Evolutionary conservation across 2,797 vertebrate species (phyloP), one percentile per base, ranked within the genome.

Genomic region (Squalus acanthias): DNA sequence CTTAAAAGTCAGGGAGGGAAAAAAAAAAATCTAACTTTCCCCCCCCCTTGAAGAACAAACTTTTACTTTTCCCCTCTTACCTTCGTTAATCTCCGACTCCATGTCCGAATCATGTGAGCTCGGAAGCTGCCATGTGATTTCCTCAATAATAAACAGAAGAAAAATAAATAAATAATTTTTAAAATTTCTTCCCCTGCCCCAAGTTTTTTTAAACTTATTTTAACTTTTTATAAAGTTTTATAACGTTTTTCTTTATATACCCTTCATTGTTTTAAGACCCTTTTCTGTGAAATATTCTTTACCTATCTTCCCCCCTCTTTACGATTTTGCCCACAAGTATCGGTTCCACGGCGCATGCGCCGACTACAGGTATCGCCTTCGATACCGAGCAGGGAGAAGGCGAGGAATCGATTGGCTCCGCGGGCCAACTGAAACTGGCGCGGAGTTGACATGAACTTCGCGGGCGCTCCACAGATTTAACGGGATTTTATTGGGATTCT

Each of bases 41-140:
- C 1, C 0, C 2, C 87, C 33, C 53, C 87, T 29, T 29, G 29
- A 74, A 29, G 72, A 74, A 74, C 24, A 74, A 26, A 74, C 72
- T 26, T 72, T 72, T 22, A 72, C 6, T 22, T 74, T 74, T 74
- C 29, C 26, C n/a, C n/a, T 85, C 39, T 85, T 69, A 93, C 63
- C 91, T 93, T 93, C 89, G 0, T 60, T 65, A 65, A 92, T 65
- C 63, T 92, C 89, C 26, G 60, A 17, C 89, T 92, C 89, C 89
- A 88, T 88, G 60, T n/a, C 89, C 60, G 15, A 65, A 65, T 92
- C 89, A 92, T 92, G 89, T 92, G 89, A 92, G 89, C 15, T 24
- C 8, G 3, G 17, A 17, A 85, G 87, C 10, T 57, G 89, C 87
- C 89, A 24, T 65, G 53, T 92, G 89, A 65, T 92, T 65, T 29